phyloP scores from a whole-genome alignment of 2,888 invertebrate genomes.

The Pseudococcus jackbeardsleyi region DNA sequence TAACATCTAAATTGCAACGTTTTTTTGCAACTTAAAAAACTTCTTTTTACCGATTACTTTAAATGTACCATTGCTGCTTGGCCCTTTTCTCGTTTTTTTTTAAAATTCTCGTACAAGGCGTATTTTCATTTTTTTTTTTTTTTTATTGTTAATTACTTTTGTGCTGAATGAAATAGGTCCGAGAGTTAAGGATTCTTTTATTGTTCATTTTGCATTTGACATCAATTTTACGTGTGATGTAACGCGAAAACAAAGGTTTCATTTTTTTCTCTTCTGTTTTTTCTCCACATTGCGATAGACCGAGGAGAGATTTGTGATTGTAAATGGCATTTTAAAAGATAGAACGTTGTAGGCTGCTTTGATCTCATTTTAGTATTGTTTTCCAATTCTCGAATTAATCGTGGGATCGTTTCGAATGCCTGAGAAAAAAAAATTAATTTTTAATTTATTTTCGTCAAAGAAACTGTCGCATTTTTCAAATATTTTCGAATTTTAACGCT shows the following conservation, averaged over 20 bases:
- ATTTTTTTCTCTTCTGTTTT: not conserved
- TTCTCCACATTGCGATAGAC: not conserved
- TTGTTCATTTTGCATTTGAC: slow-evolving; percentile 11
- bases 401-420: not conserved
- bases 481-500: not conserved
- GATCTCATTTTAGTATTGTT: slow-evolving; percentile 14
- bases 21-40: slow-evolving; percentile 6
- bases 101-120: not conserved
- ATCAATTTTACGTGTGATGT: not conserved
- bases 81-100: not conserved
- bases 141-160: not conserved
- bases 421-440: not conserved
- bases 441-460: not conserved
- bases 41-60: not conserved
- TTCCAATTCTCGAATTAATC: not conserved
- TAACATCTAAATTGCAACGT: not conserved
- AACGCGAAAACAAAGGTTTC: not conserved
- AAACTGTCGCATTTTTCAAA: slow-evolving; percentile 2
- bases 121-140: slow-evolving; percentile 16
- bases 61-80: not conserved
- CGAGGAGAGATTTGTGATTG: not conserved
- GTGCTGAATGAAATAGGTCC: not conserved
- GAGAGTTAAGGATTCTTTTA: slow-evolving; percentile 5
- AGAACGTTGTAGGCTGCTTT: not conserved
- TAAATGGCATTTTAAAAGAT: not conserved